These are phyloP conservation scores for Botia almorhae DNA, from an alignment of 2,797 vertebrate genomes.

Conservation along the genomic window DNA sequence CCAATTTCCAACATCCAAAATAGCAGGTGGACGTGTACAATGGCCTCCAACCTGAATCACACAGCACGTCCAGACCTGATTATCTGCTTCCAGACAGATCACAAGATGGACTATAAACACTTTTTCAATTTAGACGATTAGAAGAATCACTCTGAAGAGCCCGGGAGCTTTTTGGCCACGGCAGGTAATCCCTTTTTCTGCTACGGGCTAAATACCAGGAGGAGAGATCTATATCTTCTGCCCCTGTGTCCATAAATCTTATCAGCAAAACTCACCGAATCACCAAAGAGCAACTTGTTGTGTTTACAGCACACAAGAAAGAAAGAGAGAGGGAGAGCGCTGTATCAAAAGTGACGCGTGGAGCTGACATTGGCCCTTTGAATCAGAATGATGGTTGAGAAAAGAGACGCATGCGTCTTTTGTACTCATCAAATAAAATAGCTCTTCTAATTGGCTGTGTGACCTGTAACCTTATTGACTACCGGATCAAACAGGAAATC, in stretches of 20 bases:
- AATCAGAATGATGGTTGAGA: not conserved
- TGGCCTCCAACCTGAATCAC: slow-evolving; percentile 40
- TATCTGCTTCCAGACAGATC: slow-evolving; percentile 54
- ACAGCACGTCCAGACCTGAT: slow-evolving; percentile 54
- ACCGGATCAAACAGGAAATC: slow-evolving; percentile 24
- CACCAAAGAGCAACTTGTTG: slow-evolving; percentile 37
- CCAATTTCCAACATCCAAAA: slow-evolving; percentile 15
- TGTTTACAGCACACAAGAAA: not conserved
- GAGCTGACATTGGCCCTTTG: slow-evolving; percentile 10
- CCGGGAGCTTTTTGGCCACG: slow-evolving; percentile 53
- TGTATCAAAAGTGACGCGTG: not conserved
- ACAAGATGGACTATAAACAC: slow-evolving; percentile 65
- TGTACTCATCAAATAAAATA: slow-evolving; percentile 1
- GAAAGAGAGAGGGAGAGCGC: not conserved
- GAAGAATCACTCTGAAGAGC: slow-evolving; percentile 54
- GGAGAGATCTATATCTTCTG: slow-evolving; percentile 63
- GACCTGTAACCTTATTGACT: slow-evolving; percentile 14
- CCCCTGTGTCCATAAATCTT: slow-evolving; percentile 58
- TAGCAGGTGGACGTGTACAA: slow-evolving; percentile 2
- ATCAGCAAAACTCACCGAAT: slow-evolving; percentile 52
- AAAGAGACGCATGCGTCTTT: slow-evolving; percentile 1
- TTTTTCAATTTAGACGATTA: slow-evolving; percentile 65
- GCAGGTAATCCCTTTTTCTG: slow-evolving; percentile 59
- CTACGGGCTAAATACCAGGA: slow-evolving; percentile 59
- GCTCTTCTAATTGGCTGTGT: slow-evolving; percentile 3